phyloP scores from a whole-genome alignment of 2,113 vertebrate species.

The Pseudorasbora parva region DNA sequence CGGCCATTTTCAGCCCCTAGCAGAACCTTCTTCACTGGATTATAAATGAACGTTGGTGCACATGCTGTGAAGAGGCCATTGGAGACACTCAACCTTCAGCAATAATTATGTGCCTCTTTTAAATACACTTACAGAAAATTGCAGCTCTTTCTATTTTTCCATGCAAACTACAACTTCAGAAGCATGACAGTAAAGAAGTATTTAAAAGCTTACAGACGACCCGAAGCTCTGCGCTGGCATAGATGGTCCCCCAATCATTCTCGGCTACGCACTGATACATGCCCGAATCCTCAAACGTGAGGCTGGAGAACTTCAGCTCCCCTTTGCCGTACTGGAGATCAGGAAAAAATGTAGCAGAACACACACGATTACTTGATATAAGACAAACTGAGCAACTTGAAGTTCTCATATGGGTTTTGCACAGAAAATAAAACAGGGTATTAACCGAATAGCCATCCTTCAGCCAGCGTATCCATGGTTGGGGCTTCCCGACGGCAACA shows the following conservation, averaged over 20 bases:
- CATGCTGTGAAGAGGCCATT: constrained; percentile 76
- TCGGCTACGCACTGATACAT: constrained; percentile 99
- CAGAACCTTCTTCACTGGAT: constrained; percentile 91
- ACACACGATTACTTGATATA: neutral
- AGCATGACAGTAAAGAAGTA: neutral
- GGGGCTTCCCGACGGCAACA: constrained; percentile 88
- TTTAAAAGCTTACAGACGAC: constrained; percentile 86
- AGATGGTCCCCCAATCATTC: constrained; percentile 89
- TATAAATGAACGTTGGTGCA: constrained; percentile 91
- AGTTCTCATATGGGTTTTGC: neutral
- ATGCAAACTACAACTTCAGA: neutral
- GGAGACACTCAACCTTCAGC: neutral
- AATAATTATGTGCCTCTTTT: neutral
- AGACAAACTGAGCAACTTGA: neutral
- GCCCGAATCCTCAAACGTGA: constrained; percentile 90
- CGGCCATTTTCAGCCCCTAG: constrained; percentile 89
- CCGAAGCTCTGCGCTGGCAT: constrained; percentile 94
- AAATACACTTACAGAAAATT: neutral
- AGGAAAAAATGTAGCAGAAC: neutral
- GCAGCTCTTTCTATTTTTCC: neutral
- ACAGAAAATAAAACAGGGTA: neutral
- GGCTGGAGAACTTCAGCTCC: constrained; percentile 87
- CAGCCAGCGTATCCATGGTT: constrained; percentile 92
- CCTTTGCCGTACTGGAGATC: constrained; percentile 87
- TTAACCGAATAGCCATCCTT: constrained; percentile 90